Base-by-base conservation (phyloP, 2,888 invertebrate species). In the Drosophila prostipennis region DNA sequence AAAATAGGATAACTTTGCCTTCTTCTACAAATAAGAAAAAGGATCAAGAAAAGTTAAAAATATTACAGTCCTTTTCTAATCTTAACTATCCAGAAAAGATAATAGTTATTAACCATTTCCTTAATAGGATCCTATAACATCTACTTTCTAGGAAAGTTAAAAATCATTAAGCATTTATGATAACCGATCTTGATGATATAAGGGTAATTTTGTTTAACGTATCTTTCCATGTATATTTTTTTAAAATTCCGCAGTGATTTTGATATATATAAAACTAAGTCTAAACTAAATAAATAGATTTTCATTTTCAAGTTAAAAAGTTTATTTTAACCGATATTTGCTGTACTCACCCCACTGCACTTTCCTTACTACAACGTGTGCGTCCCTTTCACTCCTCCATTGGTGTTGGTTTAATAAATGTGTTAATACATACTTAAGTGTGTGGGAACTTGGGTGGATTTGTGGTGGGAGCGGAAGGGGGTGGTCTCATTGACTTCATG, bases 321-420 rank as follows among this genome's bases (percentile, higher is more conserved):
- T 39, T 40, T 36, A 32, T 32, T 10, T 23, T 13, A 32, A 26
- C 36, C 39, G 32, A 34, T 60, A 39, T n/a, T 4, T 39, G n/a
- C 39, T 39, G 49, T 51, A 34, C 40, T 16, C 7, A 14, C 14
- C 36, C n/a, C 6, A n/a, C 34, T 45, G 45, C 43, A 43, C 45
- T 46, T 29, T 46, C 16, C 43, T 19, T 19, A 13, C 42, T 32
- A 16, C 46, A 46, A 34, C 48, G 61, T 60, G n/a, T 23, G 46
- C 48, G 61, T 63, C 63, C 61, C 7, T 40, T 14, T 40, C 61
- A 61, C 60, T 14, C 8, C 45, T 40, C 34, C 45, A 53, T 65
- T 43, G 64, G 64, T 65, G 67, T 32, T 67, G 64, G 64, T 26
- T 45, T 6, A 65, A 67, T 65, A 65, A 65, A 65, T 45, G 13